These are phyloP conservation scores for Notocelia uddmanniana DNA, from an alignment of 2,888 invertebrate species.

Conservation along the genomic window DNA sequence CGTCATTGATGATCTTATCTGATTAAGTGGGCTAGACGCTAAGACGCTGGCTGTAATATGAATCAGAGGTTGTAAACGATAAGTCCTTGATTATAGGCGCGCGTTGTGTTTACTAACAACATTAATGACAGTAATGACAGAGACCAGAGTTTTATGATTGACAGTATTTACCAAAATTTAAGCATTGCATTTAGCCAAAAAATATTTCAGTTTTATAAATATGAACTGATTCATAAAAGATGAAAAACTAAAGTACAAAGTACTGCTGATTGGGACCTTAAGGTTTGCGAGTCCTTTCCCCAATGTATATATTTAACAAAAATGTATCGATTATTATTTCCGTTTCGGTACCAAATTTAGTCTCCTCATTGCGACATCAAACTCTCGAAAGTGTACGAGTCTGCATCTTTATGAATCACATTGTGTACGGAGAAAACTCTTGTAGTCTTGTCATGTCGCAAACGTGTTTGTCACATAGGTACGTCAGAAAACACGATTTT, in stretches of 20 bases:
- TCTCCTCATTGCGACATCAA: slow-evolving; percentile 31
- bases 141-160: slow-evolving; percentile 3
- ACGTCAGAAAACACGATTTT: slow-evolving; percentile 15
- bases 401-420: slow-evolving; percentile 41
- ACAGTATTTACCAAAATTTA: neutral
- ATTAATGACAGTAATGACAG: slow-evolving; percentile 10
- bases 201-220: neutral
- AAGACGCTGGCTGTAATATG: slow-evolving; percentile 36
- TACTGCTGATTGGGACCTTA: neutral
- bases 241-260: neutral
- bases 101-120: slow-evolving; percentile 28
- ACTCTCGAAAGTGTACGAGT: slow-evolving; percentile 35
- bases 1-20: slow-evolving; percentile 58
- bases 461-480: slow-evolving; percentile 32
- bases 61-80: slow-evolving; percentile 36
- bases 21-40: slow-evolving; percentile 21
- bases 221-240: neutral
- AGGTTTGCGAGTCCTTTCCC: too few relatives aligned
- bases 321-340: slow-evolving; percentile 4
- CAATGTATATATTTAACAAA: neutral
- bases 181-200: neutral
- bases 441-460: slow-evolving; percentile 6
- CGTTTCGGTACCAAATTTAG: slow-evolving; percentile 23
- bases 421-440: slow-evolving; percentile 38
- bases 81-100: slow-evolving; percentile 22